phyloP scores from a whole-genome alignment of 2,797 vertebrate genomes.

The Eospalax fontanierii region DNA sequence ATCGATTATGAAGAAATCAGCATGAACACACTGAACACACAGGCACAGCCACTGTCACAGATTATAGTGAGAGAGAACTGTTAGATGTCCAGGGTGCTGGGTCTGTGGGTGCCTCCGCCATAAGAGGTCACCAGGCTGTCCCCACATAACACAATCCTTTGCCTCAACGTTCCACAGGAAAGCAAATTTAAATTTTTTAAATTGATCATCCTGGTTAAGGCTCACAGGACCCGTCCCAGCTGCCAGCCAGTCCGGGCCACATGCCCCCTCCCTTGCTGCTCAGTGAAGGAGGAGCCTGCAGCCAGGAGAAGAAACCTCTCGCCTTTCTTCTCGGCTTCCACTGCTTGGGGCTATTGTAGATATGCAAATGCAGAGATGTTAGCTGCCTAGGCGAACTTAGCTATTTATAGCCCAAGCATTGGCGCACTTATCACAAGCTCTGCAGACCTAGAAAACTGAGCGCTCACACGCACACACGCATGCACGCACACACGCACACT shows the following conservation, averaged over 20 bases:
- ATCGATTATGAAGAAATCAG: background rate
- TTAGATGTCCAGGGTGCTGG: background rate
- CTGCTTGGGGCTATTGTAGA: slow-evolving; percentile 91
- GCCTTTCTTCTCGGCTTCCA: slow-evolving; percentile 81
- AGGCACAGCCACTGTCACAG: too few relatives aligned
- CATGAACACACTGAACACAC: background rate
- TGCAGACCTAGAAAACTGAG: slow-evolving; percentile 89
- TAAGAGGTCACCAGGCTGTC: background rate
- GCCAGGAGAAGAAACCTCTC: slow-evolving; percentile 66
- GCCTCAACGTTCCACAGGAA: background rate
- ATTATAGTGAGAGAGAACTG: background rate
- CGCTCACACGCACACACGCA: slow-evolving; percentile 20
- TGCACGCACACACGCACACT: slow-evolving; percentile 26
- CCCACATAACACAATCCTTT: fast-evolving
- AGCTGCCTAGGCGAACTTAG: slow-evolving; percentile 89
- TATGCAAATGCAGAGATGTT: slow-evolving; percentile 91
- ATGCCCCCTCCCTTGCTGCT: slow-evolving; percentile 70
- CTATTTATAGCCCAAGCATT: slow-evolving; percentile 91
- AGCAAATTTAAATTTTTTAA: background rate
- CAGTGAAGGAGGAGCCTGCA: slow-evolving; percentile 75
- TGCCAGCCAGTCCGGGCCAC: background rate
- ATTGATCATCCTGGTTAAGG: background rate
- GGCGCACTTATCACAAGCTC: slow-evolving; percentile 89
- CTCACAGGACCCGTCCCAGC: background rate
- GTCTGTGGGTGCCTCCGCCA: background rate